Evolutionary conservation across 2,888 invertebrate species (phyloP), one percentile per base, ranked within the genome.

Genomic region (Orthosia incerta): DNA sequence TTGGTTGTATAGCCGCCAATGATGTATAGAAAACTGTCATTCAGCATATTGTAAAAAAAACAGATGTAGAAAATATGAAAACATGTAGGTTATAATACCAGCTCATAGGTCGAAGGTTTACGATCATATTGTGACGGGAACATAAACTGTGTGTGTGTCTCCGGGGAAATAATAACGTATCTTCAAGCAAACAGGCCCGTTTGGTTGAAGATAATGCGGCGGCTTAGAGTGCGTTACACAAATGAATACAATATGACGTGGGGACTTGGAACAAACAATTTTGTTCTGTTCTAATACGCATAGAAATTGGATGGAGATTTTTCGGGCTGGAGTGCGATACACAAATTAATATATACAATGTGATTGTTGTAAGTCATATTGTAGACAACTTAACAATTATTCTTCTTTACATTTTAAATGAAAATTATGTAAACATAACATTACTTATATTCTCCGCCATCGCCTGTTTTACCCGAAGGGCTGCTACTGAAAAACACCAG

Each of bases 81-180:
- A 69, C 65, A 48, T 62, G 65, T 45, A 55, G 31, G 65, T 70
- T 57, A 69, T 51, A 64, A 53, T 50, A 78, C 11, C 26, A 55
- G 45, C 13, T 3, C 11, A 45, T n/a, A 59, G 31, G 55, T 15
- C 51, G 26, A 60, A 46, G 51, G 50, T 68, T 76, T 83, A 83
- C 56, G 69, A 73, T 51, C 26, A 18, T 23, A 55, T 55, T 56
- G 7, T 61, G 60, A 61, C 64, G 23, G 39, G 51, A 62, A 46
- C 84, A 59, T 82, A 83, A 82, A 80, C 56, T 53, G 76, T 55
- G 2, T 62, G 64, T 69, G 50, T 62, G 67, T 71, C 68, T 65
- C 79, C 9, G 15, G 82, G 72, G 84, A 71, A 80, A 76, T 76
- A 80, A 80, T 65, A 59, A 45, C 50, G 23, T 26, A 18, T 60